Conservation (phyloP, 2,113 vertebrate species). For the Melospiza melodia region DNA sequence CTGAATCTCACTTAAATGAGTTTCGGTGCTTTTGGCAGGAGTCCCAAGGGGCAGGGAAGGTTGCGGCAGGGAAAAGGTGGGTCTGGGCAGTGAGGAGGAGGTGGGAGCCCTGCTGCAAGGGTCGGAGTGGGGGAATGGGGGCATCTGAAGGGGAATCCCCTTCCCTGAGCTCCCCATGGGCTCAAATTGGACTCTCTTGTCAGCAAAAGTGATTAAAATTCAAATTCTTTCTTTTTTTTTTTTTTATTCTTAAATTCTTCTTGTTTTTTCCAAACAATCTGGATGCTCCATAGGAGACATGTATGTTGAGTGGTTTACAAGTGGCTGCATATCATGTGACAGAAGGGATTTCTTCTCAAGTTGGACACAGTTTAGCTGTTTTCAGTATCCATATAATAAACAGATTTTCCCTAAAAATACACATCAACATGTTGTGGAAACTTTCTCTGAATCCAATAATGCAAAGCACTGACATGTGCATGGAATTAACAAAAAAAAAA, state of each 20-base stretch:
- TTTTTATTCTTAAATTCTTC: neutral
- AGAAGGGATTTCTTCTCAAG: neutral
- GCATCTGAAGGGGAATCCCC: rapidly evolving
- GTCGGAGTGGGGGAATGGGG: rapidly evolving
- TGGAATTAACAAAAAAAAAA: neutral
- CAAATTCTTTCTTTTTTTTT: neutral
- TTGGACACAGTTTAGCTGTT: neutral
- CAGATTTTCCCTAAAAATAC: neutral
- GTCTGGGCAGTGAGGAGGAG: neutral
- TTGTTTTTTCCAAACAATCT: neutral
- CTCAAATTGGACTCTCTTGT: neutral
- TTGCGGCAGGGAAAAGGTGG: neutral
- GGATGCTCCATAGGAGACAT: rapidly evolving
- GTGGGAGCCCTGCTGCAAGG: rapidly evolving
- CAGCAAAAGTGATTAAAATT: neutral
- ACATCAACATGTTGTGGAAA: neutral
- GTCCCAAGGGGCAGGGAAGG: rapidly evolving
- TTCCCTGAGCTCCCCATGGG: rapidly evolving
- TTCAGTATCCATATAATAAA: neutral
- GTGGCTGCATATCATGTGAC: rapidly evolving
- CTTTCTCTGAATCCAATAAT: neutral
- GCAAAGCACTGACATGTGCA: neutral
- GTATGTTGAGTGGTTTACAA: rapidly evolving
- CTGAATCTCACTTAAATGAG: no score
- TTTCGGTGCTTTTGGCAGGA: rapidly evolving